Evolutionary conservation across 2,113 vertebrate genomes (phyloP).

Genomic region (Bombycilla garrulus): DNA sequence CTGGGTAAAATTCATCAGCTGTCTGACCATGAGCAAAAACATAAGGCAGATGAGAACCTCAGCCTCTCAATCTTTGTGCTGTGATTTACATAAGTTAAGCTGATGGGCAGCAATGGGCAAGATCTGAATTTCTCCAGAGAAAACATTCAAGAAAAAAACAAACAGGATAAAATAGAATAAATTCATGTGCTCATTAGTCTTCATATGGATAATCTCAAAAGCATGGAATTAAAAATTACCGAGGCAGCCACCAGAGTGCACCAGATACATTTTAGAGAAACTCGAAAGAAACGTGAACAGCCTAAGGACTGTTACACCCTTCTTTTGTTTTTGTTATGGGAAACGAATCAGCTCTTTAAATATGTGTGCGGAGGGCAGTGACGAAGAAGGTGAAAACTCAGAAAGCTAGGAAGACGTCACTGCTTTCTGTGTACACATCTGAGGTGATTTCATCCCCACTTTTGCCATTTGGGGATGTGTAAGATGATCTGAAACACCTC

Average conservation of each 20-base stretch:
- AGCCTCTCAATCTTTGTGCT: fast-evolving
- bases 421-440: neutral
- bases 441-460: neutral
- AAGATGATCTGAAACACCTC: neutral
- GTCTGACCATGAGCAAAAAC: neutral
- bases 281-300: neutral
- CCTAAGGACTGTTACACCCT: neutral
- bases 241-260: conserved; percentile 63
- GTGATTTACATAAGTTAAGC: neutral
- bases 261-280: conserved; percentile 42
- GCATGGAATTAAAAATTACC: neutral
- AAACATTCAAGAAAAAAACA: neutral
- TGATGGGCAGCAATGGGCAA: neutral
- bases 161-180: neutral
- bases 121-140: neutral
- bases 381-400: neutral
- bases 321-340: neutral
- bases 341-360: neutral
- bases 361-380: neutral
- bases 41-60: neutral
- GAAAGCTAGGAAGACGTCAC: neutral
- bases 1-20: neutral
- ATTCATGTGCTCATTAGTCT: neutral
- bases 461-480: neutral
- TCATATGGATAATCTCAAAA: neutral